Conservation (phyloP, 2,888 invertebrate species). For the Eudasyphora cyanicolor region DNA sequence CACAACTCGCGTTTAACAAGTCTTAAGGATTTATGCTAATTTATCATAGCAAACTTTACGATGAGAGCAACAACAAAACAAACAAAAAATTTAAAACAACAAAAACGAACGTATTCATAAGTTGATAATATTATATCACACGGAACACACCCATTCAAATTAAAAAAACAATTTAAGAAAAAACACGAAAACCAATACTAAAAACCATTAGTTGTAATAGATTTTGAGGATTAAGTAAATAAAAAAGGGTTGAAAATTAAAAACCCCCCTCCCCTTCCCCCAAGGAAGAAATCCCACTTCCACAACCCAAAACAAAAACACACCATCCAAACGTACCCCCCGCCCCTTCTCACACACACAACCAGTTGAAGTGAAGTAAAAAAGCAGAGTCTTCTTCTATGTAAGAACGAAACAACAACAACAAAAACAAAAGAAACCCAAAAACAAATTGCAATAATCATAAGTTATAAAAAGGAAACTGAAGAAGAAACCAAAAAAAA, state of each 20-base stretch:
- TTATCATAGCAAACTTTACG: conserved; percentile 30
- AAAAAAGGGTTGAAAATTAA: neutral
- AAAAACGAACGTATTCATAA: conserved; percentile 25
- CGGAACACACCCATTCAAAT: neutral
- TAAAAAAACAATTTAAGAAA: neutral
- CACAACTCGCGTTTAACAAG: conserved; percentile 1
- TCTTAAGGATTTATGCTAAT: conserved; percentile 36
- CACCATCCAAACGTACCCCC: neutral
- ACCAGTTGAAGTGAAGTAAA: conserved; percentile 36
- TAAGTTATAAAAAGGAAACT: conserved; percentile 54
- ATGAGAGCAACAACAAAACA: conserved; percentile 20
- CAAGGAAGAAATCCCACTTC: neutral
- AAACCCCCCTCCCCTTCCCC: neutral
- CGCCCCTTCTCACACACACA: neutral
- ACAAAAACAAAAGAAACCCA: too few relatives aligned
- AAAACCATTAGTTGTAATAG: conserved; percentile 60
- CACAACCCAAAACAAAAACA: neutral
- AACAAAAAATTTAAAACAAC: conserved; percentile 56
- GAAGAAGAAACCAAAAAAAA: conserved; percentile 18
- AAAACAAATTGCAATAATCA: conserved; percentile 66
- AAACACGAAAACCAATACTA: conserved; percentile 32
- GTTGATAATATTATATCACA: conserved; percentile 7
- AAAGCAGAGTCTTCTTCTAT: conserved; percentile 34
- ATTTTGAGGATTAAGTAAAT: conserved; percentile 31
- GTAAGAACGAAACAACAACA: conserved; percentile 53